phyloP scores from a whole-genome alignment of 2,113 vertebrate genomes.

The Leptocoma aspasia region DNA sequence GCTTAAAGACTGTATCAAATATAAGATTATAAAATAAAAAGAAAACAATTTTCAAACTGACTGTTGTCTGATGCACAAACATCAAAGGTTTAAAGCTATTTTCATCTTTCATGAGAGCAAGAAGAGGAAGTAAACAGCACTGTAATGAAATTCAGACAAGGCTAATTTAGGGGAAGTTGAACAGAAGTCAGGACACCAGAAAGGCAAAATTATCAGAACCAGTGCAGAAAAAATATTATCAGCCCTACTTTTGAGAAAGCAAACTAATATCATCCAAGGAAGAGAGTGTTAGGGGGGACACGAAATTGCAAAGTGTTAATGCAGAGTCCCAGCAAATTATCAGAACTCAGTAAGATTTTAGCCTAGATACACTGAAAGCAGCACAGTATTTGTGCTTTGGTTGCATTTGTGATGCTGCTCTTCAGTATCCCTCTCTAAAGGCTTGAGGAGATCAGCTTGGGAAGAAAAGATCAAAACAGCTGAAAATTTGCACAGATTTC shows the following conservation, averaged over 20 bases:
- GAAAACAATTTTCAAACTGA: neutral
- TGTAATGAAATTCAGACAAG: slow-evolving; percentile 32
- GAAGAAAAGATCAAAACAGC: neutral
- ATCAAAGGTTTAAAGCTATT: slow-evolving; percentile 35
- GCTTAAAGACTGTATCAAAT: neutral
- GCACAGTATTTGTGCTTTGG: neutral
- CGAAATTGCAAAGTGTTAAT: neutral
- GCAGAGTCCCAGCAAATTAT: neutral
- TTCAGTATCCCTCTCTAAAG: neutral
- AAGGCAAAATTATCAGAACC: neutral
- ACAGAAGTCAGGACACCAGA: neutral
- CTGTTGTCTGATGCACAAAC: neutral
- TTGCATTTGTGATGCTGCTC: neutral
- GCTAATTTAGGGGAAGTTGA: slow-evolving; percentile 34
- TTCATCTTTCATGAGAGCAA: slow-evolving; percentile 18
- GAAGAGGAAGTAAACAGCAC: slow-evolving; percentile 14
- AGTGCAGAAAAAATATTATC: neutral
- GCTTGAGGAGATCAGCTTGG: neutral
- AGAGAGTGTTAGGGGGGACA: neutral
- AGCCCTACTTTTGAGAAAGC: neutral
- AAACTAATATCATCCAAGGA: neutral
- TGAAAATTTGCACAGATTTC: neutral
- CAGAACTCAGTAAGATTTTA: neutral
- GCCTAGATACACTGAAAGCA: neutral
- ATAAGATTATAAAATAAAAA: neutral